These are phyloP conservation scores for Picus viridis DNA, from an alignment of 2,797 vertebrate species.

Conservation along the genomic window DNA sequence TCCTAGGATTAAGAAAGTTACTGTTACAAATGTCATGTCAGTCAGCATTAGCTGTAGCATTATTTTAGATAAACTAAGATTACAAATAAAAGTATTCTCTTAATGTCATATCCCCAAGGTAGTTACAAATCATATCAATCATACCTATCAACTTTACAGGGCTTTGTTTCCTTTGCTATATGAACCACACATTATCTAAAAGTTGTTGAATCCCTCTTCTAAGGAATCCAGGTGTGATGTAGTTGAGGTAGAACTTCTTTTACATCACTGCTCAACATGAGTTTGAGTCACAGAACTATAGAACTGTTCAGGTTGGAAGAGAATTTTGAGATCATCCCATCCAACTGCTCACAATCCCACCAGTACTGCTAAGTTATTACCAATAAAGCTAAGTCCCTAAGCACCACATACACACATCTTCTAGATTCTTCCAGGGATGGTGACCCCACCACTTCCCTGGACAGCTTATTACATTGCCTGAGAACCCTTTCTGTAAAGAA, in stretches of 20 bases:
- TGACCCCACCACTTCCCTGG: too few species aligned
- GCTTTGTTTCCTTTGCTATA: neutral
- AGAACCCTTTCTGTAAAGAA: too few species aligned
- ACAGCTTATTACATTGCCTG: too few species aligned
- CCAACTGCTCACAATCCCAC: too few species aligned
- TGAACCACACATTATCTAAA: neutral
- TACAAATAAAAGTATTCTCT: neutral
- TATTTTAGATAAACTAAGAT: constrained; percentile 2
- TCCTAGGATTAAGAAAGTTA: neutral
- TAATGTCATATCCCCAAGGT: neutral
- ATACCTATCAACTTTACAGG: neutral
- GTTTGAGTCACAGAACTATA: too few species aligned
- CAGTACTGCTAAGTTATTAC: too few species aligned
- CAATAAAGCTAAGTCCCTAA: too few species aligned
- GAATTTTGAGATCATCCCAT: too few species aligned
- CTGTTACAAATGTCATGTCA: neutral
- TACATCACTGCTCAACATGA: neutral
- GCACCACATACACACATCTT: too few species aligned
- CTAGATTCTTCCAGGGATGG: too few species aligned
- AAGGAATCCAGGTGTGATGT: neutral
- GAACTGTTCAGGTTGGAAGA: too few species aligned
- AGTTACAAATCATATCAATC: neutral
- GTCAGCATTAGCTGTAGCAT: neutral
- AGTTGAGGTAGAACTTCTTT: neutral
- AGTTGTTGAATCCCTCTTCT: neutral